Percentiles rank a stretch among this genome's conserved stretches.
These are phyloP conservation scores for Tinamus guttatus DNA, from an alignment of 2,113 vertebrate genomes.

Conservation along the genomic window DNA sequence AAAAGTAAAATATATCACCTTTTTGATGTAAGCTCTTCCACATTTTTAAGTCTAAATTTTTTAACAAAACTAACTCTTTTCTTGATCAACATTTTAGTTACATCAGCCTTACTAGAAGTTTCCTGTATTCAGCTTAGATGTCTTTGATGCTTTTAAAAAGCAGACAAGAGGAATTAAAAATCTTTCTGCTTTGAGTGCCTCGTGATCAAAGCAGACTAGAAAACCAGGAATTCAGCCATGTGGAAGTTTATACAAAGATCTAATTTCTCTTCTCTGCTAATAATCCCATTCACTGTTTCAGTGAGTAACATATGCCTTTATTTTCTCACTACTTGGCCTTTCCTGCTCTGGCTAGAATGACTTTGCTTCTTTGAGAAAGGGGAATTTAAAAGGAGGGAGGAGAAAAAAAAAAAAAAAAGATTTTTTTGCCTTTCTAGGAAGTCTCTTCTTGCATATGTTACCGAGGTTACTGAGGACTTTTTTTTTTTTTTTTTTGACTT, in stretches of 20 bases:
- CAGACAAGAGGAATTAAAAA: neutral
- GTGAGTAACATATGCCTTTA: neutral
- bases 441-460: neutral
- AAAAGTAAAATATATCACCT: neutral
- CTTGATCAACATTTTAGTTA: neutral
- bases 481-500: neutral
- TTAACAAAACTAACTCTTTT: neutral
- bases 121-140: neutral
- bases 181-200: neutral
- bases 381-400: neutral
- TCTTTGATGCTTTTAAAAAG: slow-evolving; percentile 6
- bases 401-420: neutral
- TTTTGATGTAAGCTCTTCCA: neutral
- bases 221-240: neutral
- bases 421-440: neutral
- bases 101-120: neutral
- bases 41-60: neutral
- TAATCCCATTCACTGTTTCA: neutral
- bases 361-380: neutral
- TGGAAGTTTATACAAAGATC: neutral
- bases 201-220: neutral
- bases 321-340: neutral
- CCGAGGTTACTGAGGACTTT: neutral
- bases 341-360: neutral
- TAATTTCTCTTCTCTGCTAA: neutral